Base-by-base conservation (phyloP, 2,797 vertebrate genomes). In the Brachyalestes nurse region DNA sequence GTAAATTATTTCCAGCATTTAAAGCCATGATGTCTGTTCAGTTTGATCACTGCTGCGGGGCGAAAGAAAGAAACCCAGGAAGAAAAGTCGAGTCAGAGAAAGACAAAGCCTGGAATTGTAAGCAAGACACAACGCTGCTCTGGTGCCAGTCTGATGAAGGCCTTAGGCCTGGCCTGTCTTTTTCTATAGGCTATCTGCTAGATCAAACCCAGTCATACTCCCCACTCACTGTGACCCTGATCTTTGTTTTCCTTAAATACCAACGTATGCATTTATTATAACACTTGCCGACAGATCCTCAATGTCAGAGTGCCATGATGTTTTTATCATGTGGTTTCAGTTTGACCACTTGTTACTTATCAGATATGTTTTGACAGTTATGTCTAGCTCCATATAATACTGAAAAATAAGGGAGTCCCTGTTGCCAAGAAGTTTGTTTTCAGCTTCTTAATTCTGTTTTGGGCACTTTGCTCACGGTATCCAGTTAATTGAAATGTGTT, bases 101-200 rank as follows among this genome's bases (percentile, higher is more conserved):
- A 58, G 12, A 57, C 58, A 73, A 78, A 87, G 77, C 71, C 79
- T 83, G 62, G 66, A 76, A 65, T 82, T 80, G 72, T 79, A 55
- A 51, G 51, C 58, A 57, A 53, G 75, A 75, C 53, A 58, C 21
- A 53, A 34, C 53, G 19, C 64, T 76, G 57, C 69, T 81, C 72
- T 77, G 42, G 60, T 53, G 65, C 70, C 65, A 49, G 19, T 72
- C 45, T 70, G 71, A 60, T 28, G 16, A 69, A 67, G 16, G 51
- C 72, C 70, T 0, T 38, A 1, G 65, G 49, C 13, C 16, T n/a
- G 16, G 61, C 23, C 23, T 57, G 53, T 14, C 23, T 40, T 2
- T 28, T 38, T 60, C 62, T 12, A 2, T 13, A 61, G n/a, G n/a
- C n/a, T 2, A 16, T 80, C 14, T 55, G 34, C 16, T 5, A 28